Conservation (phyloP, 2,113 vertebrate species). For the Dasyornis broadbenti region DNA sequence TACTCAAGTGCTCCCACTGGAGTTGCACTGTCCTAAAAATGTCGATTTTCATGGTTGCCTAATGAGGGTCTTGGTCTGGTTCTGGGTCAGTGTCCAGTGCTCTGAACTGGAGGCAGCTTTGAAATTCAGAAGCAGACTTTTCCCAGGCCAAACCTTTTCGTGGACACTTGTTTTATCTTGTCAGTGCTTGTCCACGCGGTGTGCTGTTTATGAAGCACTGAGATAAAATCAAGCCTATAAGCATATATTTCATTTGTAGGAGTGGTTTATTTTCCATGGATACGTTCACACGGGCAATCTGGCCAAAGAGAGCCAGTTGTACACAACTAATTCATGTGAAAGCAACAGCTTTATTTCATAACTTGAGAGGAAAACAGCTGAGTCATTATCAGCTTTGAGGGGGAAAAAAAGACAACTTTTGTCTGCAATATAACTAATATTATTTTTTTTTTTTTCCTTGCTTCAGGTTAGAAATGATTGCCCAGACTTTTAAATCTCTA, state of each 20-base stretch:
- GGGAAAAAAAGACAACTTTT: neutral
- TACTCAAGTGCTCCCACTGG: neutral
- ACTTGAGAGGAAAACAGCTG: neutral
- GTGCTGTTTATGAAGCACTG: neutral
- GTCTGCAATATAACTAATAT: neutral
- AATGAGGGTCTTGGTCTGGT: neutral
- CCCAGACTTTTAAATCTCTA: neutral
- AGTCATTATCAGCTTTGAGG: neutral
- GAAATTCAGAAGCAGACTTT: constrained; percentile 19
- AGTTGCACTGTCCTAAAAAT: neutral
- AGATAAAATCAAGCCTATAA: constrained; percentile 56
- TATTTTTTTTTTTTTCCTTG: neutral
- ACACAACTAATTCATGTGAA: neutral
- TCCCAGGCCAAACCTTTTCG: constrained; percentile 19
- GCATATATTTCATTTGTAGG: constrained; percentile 8
- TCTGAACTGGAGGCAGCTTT: neutral
- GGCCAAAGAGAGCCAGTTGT: neutral
- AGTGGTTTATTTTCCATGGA: constrained; percentile 4
- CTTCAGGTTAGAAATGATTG: neutral
- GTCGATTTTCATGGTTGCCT: neutral
- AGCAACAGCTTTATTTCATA: neutral
- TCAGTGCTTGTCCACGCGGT: neutral
- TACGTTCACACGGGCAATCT: neutral
- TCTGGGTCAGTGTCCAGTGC: neutral
- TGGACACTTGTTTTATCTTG: constrained; percentile 46